phyloP scores from a whole-genome alignment of 2,888 invertebrate species.

The Sinhomidia bicolor region DNA sequence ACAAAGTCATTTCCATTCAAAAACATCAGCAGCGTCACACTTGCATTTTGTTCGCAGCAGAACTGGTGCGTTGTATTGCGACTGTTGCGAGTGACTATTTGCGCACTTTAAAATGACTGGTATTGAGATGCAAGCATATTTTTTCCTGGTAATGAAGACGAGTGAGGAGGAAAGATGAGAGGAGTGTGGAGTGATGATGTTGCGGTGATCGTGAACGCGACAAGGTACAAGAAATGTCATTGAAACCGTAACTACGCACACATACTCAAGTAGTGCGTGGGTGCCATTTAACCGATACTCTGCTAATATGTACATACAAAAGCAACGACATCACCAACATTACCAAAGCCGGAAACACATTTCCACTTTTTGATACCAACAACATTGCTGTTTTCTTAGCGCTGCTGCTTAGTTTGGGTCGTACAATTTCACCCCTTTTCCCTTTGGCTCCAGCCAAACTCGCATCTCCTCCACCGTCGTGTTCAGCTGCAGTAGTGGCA shows the following conservation, averaged over 20 bases:
- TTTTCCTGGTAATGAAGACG: neutral
- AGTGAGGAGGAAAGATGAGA: conserved; percentile 16
- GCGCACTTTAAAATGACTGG: too few relatives aligned
- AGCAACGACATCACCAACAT: neutral
- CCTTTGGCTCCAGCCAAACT: neutral
- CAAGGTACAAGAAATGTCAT: conserved; percentile 1
- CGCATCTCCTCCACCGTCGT: neutral
- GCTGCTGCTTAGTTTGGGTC: neutral
- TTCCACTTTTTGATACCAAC: neutral
- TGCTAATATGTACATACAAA: neutral
- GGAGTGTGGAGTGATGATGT: neutral
- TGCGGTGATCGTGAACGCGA: neutral
- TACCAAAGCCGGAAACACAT: neutral
- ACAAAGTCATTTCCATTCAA: conserved; percentile 47
- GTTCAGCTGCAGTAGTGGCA: neutral
- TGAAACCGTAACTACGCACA: neutral
- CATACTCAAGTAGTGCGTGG: conserved; percentile 21
- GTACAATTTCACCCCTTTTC: conserved; percentile 21
- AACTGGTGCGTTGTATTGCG: too few relatives aligned
- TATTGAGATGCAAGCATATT: neutral
- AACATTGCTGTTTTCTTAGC: neutral
- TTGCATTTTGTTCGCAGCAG: too few relatives aligned
- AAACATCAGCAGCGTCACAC: neutral
- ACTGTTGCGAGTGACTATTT: too few relatives aligned
- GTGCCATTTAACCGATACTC: conserved; percentile 17